A percentile compares a stretch with the other conserved stretches of the same genome.
Evolutionary conservation across 2,797 vertebrate genomes (phyloP).

Genomic region (Morelia viridis): DNA sequence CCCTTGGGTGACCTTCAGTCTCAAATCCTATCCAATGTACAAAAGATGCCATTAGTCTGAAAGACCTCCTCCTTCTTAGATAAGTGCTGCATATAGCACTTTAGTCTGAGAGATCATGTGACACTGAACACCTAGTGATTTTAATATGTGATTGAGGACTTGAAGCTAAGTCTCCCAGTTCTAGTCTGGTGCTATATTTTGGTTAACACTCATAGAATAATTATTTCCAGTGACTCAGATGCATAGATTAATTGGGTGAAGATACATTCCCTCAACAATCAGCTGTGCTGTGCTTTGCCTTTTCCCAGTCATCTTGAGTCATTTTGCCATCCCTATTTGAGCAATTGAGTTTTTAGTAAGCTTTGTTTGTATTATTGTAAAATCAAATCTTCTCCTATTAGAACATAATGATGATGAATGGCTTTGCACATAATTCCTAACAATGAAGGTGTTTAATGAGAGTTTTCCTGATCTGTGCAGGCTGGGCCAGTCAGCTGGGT

Average conservation of each 20-base stretch:
- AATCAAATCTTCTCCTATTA: background rate
- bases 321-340: background rate
- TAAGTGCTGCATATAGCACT: background rate
- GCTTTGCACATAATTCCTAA: background rate
- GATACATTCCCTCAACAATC: background rate
- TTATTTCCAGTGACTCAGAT: background rate
- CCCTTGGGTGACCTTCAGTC: background rate
- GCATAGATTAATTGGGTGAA: background rate
- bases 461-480: background rate
- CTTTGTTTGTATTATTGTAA: background rate
- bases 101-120: background rate
- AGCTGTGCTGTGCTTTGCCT: background rate
- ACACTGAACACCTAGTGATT: background rate
- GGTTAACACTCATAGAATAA: background rate
- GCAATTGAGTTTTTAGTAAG: background rate
- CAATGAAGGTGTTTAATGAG: background rate
- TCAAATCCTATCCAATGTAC: background rate
- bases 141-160: background rate
- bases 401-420: background rate
- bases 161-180: background rate
- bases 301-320: background rate
- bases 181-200: background rate
- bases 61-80: background rate
- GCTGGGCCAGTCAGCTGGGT: background rate
- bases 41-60: background rate